Conservation (phyloP, 2,113 vertebrate species). For the Zonotrichia leucophrys region DNA sequence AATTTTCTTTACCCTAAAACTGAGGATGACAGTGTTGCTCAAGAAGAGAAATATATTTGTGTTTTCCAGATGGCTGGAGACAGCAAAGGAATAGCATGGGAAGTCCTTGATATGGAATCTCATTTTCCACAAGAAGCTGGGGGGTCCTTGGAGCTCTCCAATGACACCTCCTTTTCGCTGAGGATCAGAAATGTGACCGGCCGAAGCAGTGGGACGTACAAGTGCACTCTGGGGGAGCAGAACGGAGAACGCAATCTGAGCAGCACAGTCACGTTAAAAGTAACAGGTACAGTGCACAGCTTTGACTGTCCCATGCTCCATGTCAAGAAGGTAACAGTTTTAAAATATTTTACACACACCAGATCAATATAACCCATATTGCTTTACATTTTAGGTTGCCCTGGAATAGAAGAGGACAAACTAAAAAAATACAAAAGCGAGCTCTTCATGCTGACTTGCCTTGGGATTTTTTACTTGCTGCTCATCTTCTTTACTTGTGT, state of each 20-base stretch:
- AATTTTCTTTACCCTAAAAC: neutral
- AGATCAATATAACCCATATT: neutral
- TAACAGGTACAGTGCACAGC: constrained; percentile 71
- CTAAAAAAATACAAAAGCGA: constrained; percentile 69
- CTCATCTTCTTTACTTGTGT: constrained; percentile 81
- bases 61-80: constrained; percentile 58
- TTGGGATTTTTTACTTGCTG: constrained; percentile 76
- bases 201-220: constrained; percentile 54
- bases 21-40: neutral
- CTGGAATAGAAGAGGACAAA: constrained; percentile 26
- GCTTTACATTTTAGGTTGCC: constrained; percentile 69
- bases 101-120: neutral
- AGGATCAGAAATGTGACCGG: constrained; percentile 60
- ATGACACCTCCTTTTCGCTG: constrained; percentile 38
- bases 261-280: constrained; percentile 45
- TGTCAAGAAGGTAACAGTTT: neutral
- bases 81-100: neutral
- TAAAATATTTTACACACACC: neutral
- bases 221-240: constrained; percentile 40
- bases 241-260: constrained; percentile 44
- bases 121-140: neutral
- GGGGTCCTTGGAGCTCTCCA: neutral
- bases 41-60: neutral
- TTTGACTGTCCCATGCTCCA: neutral
- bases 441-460: constrained; percentile 66